Percentiles rank a stretch among this genome's conserved stretches.
phyloP scores from a whole-genome alignment of 1,140 invertebrate genomes.

The Drosophila nebulosa region DNA sequence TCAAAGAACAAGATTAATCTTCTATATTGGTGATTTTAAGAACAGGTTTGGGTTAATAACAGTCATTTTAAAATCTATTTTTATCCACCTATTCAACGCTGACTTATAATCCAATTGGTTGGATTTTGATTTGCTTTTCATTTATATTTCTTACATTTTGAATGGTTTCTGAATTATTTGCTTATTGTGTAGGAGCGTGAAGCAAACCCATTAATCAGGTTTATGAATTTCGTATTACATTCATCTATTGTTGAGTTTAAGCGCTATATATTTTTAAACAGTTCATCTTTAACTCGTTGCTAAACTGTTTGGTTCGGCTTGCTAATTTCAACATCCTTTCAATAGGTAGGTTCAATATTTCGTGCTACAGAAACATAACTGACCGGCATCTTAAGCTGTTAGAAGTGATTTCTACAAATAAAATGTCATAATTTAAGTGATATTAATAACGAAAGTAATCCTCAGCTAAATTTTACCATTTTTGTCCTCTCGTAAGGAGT shows the following conservation, averaged over 20 bases:
- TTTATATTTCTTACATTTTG: background rate
- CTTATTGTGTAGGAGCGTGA: background rate
- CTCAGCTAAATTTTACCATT: background rate
- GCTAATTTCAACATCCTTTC: background rate
- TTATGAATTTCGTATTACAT: background rate
- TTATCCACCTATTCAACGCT: background rate
- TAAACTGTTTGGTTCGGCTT: background rate
- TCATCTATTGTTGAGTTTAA: background rate
- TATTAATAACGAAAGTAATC: background rate
- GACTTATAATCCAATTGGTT: background rate
- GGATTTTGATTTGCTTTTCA: background rate
- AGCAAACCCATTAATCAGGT: background rate
- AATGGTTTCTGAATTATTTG: background rate
- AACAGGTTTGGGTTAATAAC: too few relatives aligned
- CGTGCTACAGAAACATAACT: too few relatives aligned
- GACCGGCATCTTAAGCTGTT: too few relatives aligned
- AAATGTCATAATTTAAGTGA: background rate
- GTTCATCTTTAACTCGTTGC: background rate
- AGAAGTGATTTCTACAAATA: background rate
- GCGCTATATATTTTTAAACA: background rate
- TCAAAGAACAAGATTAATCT: background rate
- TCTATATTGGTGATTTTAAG: too few relatives aligned
- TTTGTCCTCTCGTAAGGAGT: background rate
- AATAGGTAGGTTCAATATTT: too few relatives aligned
- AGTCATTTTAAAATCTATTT: too few relatives aligned